Conservation (phyloP, 2,113 vertebrate species). For the Oryzias curvinotus region DNA sequence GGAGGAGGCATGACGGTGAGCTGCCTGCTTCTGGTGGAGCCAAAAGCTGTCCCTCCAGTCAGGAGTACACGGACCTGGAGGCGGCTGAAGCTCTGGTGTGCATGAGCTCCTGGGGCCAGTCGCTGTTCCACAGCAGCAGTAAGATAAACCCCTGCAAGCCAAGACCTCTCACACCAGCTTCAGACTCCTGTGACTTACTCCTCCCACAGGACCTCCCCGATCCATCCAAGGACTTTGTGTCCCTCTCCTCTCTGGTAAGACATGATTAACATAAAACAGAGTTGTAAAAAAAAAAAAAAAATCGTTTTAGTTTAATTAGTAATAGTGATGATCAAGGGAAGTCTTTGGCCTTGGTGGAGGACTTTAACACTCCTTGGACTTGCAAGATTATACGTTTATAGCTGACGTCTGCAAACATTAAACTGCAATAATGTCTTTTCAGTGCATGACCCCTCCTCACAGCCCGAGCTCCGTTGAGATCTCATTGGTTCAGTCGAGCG, state of each 20-base stretch:
- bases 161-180: constrained; percentile 92
- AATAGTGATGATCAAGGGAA: not conserved
- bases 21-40: constrained; percentile 77
- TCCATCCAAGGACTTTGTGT: constrained; percentile 87
- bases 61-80: constrained; percentile 94
- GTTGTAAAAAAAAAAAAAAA: not conserved
- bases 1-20: constrained; percentile 86
- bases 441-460: constrained; percentile 98
- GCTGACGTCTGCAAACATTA: too few relatives aligned
- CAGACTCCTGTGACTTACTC: constrained; percentile 89
- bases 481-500: constrained; percentile 70
- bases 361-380: too few relatives aligned
- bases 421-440: constrained; percentile 20
- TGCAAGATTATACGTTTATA: too few relatives aligned
- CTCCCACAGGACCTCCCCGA: constrained; percentile 73
- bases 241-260: constrained; percentile 91
- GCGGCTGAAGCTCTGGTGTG: constrained; percentile 93
- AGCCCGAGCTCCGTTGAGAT: constrained; percentile 89
- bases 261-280: not conserved
- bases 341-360: too few relatives aligned
- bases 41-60: constrained; percentile 28
- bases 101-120: constrained; percentile 96
- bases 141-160: constrained; percentile 73
- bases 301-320: not conserved
- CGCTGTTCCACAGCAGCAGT: constrained; percentile 64